A percentile compares a stretch with the other conserved stretches of the same genome.
phyloP scores from a whole-genome alignment of 2,888 invertebrate genomes.

The Dryomyza anilis region DNA sequence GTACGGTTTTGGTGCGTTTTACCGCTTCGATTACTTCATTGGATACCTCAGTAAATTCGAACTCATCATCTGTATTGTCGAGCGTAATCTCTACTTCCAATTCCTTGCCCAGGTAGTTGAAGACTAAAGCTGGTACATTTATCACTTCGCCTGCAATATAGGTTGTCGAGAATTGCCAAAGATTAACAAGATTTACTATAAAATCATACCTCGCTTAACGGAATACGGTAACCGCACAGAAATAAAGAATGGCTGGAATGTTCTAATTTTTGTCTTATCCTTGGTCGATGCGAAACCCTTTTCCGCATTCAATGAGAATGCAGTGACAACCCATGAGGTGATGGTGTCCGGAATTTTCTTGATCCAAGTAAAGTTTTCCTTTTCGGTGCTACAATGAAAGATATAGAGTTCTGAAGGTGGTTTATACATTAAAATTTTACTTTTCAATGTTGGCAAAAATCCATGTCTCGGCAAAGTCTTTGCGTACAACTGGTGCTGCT shows the following conservation, averaged over 20 bases:
- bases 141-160: constrained; percentile 72
- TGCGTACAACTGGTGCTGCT: constrained; percentile 57
- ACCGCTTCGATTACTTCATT: constrained; percentile 87
- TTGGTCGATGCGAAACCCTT: constrained; percentile 78
- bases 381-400: constrained; percentile 36
- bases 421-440: constrained; percentile 19
- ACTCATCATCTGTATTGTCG: constrained; percentile 75
- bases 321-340: constrained; percentile 81
- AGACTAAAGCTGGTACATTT: constrained; percentile 82
- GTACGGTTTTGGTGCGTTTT: constrained; percentile 71
- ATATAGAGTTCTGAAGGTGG: not conserved
- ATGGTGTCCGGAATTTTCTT: constrained; percentile 77
- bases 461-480: constrained; percentile 77
- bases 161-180: not conserved
- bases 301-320: constrained; percentile 76
- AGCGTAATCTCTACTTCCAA: constrained; percentile 79
- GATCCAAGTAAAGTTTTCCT: constrained; percentile 45
- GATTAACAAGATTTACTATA: not conserved
- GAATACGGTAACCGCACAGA: constrained; percentile 85
- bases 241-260: constrained; percentile 83
- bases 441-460: constrained; percentile 63
- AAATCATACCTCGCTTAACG: constrained; percentile 70
- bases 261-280: constrained; percentile 69
- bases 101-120: constrained; percentile 82
- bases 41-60: constrained; percentile 86